A percentile compares a stretch with the other conserved stretches of the same genome.
Conservation (phyloP, 2,113 vertebrate genomes). For the Hiodon tergisus region DNA sequence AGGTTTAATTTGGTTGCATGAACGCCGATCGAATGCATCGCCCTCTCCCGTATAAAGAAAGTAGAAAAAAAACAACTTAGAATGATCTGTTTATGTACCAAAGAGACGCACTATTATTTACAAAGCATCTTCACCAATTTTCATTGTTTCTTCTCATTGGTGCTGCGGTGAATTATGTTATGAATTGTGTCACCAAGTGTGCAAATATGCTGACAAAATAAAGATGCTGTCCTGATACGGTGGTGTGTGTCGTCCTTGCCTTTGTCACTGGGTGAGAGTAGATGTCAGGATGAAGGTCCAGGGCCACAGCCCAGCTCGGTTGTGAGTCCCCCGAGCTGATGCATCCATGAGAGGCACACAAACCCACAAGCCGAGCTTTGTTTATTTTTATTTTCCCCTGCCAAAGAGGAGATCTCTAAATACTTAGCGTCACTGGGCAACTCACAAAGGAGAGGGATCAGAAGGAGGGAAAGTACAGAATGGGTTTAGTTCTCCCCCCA, state of each 20-base stretch:
- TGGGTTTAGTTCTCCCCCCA: neutral
- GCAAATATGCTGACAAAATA: no score
- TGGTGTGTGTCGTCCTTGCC: neutral
- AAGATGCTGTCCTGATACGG: neutral
- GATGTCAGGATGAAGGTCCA: no score
- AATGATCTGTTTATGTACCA: no score
- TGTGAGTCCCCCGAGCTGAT: neutral
- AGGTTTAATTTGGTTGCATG: no score
- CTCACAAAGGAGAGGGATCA: conserved; percentile 20
- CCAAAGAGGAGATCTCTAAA: conserved; percentile 32
- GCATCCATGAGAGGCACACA: conserved; percentile 13
- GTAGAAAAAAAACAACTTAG: no score
- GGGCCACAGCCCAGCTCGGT: neutral
- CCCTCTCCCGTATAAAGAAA: no score
- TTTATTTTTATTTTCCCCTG: conserved; percentile 30
- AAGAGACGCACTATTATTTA: no score
- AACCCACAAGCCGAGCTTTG: conserved; percentile 24
- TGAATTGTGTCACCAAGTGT: no score
- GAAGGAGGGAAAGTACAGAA: neutral
- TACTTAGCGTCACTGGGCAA: conserved; percentile 30
- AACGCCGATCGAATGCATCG: no score
- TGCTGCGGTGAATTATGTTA: neutral
- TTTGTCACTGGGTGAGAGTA: neutral
- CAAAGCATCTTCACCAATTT: neutral
- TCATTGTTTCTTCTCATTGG: neutral